Evolutionary conservation across 2,888 invertebrate genomes (phyloP).

Genomic region (Lottia scabra): DNA sequence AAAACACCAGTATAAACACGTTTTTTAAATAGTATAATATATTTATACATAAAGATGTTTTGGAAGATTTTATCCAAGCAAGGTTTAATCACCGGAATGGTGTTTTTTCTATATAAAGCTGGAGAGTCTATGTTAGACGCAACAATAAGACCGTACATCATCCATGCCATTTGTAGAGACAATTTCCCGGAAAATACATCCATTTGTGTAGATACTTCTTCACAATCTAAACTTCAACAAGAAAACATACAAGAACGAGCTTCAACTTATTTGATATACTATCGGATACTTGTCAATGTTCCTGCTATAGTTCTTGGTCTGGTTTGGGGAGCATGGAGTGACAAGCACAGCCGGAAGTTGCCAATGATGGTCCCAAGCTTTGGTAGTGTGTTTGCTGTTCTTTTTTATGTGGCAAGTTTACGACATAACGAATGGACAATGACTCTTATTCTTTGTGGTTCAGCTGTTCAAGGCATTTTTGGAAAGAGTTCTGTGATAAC

Average conservation of each 20-base stretch:
- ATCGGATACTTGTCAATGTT: constrained; percentile 64
- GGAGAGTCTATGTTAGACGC: constrained; percentile 68
- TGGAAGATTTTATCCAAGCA: neutral
- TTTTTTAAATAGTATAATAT: too few relatives aligned
- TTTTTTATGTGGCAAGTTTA: constrained; percentile 58
- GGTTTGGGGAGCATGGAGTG: constrained; percentile 69
- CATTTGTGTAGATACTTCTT: constrained; percentile 29
- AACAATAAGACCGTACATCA: constrained; percentile 62
- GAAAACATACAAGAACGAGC: constrained; percentile 54
- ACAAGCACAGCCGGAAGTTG: constrained; percentile 63
- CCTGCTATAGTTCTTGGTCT: constrained; percentile 66
- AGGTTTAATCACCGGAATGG: constrained; percentile 48
- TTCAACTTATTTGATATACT: constrained; percentile 61
- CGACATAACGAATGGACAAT: constrained; percentile 40
- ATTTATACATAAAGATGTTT: too few relatives aligned
- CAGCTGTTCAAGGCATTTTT: constrained; percentile 61
- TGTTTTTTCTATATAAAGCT: constrained; percentile 67
- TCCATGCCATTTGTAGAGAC: constrained; percentile 57
- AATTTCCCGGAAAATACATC: constrained; percentile 38
- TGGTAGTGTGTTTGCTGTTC: constrained; percentile 62
- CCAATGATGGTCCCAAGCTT: constrained; percentile 65
- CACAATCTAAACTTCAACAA: constrained; percentile 34
- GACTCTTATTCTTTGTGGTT: constrained; percentile 58
- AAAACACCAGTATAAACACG: too few relatives aligned
- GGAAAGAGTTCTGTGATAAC: constrained; percentile 68